Conservation (phyloP, 1,140 invertebrate species). For the Gerris buenoi region DNA sequence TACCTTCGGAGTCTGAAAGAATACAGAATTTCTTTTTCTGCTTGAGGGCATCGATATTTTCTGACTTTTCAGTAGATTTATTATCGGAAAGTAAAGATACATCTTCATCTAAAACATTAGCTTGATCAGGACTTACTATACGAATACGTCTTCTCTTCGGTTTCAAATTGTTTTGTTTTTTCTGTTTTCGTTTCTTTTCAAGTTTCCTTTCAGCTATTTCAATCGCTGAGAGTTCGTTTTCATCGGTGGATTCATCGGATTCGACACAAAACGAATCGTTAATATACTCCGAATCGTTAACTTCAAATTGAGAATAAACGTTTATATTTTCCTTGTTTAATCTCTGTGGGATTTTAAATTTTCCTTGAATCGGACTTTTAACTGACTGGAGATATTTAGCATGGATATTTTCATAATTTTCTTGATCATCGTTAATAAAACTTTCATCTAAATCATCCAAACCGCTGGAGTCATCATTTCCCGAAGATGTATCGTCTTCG, state of each 20-base stretch:
- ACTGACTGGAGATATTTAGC: conserved; percentile 20
- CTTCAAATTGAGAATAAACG: conserved; percentile 14
- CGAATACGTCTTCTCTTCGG: conserved; percentile 6
- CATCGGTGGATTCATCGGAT: conserved; percentile 8
- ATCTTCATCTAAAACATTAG: no score
- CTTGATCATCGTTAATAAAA: conserved; percentile 19
- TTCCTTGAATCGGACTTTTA: conserved; percentile 14
- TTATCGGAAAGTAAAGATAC: no score
- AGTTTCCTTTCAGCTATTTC: conserved; percentile 16
- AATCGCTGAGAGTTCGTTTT: conserved; percentile 10
- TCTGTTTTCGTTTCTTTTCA: conserved; percentile 5
- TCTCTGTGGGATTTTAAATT: conserved; percentile 19
- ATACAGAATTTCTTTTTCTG: neutral
- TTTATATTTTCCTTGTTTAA: conserved; percentile 10
- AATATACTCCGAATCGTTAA: conserved; percentile 10
- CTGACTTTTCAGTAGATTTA: neutral
- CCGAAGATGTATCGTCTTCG: conserved; percentile 12
- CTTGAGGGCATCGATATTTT: neutral
- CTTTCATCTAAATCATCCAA: conserved; percentile 19
- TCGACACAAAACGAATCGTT: conserved; percentile 19
- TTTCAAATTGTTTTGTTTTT: neutral
- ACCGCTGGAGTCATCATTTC: conserved; percentile 17
- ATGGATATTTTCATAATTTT: conserved; percentile 13
- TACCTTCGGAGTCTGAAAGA: neutral
- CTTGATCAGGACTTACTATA: neutral